Percentiles rank a stretch among this genome's conserved stretches.
phyloP scores from a whole-genome alignment of 2,797 vertebrate genomes.

The Coregonus sp. region DNA sequence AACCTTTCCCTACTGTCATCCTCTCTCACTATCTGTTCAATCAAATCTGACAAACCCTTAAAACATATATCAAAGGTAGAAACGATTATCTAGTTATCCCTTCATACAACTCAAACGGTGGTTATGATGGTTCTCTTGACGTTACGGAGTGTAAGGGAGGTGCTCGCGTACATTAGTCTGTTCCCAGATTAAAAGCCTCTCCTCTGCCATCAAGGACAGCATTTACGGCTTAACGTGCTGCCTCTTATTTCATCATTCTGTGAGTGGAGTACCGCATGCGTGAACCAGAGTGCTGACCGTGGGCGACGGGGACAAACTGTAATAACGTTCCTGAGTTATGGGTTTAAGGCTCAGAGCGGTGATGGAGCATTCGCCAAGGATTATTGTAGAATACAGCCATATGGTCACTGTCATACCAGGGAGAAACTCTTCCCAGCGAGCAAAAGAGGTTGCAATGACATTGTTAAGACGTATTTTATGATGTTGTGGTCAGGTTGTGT shows the following conservation, averaged over 20 bases:
- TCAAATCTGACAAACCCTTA: not conserved
- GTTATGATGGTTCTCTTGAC: not conserved
- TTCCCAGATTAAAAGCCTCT: slow-evolving; percentile 6
- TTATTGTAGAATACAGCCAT: not conserved
- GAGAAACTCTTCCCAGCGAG: not conserved
- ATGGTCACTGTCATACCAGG: not conserved
- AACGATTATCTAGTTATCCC: not conserved
- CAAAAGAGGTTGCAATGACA: not conserved
- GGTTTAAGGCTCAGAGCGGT: not conserved
- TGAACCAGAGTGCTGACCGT: no score
- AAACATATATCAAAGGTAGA: not conserved
- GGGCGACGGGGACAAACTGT: not conserved
- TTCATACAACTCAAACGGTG: not conserved
- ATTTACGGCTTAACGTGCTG: slow-evolving; percentile 7
- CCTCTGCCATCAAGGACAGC: slow-evolving; percentile 15
- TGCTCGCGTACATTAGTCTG: not conserved
- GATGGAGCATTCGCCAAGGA: not conserved
- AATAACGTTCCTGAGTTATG: not conserved
- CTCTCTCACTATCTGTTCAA: not conserved
- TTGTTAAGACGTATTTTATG: not conserved
- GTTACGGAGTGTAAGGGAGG: not conserved
- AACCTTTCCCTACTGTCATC: not conserved
- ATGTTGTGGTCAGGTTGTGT: not conserved
- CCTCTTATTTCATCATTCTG: slow-evolving; percentile 3
- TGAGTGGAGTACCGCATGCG: not conserved